Conservation (phyloP, 2,113 vertebrate genomes). For the Notechis scutatus region DNA sequence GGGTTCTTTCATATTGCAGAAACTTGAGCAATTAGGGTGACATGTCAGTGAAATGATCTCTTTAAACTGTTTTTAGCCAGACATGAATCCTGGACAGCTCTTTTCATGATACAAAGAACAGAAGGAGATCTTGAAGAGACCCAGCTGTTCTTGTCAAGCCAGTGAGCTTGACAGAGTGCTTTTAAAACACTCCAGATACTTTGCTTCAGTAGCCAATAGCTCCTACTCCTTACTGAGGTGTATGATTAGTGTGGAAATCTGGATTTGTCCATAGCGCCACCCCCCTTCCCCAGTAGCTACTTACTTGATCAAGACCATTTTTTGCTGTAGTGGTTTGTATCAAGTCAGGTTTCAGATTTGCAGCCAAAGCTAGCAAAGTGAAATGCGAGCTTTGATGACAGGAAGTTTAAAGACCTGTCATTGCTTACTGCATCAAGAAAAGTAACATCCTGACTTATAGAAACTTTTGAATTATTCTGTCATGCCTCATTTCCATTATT, state of each 20-base stretch:
- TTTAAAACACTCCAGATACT: conserved; percentile 22
- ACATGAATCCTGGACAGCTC: not conserved
- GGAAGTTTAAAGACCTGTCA: not conserved
- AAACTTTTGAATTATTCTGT: not conserved
- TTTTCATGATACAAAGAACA: not conserved
- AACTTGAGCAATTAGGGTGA: not conserved
- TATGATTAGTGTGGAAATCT: conserved; percentile 3
- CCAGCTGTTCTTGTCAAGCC: not conserved
- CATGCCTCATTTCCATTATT: not conserved
- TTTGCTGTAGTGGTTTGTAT: not conserved
- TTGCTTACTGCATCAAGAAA: not conserved
- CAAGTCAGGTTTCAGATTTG: not conserved
- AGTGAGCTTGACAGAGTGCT: not conserved
- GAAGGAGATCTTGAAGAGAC: not conserved
- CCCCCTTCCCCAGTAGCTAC: accelerated
- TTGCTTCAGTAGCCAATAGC: conserved; percentile 8
- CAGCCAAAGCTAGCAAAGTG: not conserved
- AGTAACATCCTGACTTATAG: not conserved
- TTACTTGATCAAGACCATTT: not conserved
- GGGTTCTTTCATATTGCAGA: not conserved
- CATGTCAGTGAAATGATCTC: not conserved
- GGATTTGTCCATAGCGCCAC: conserved; percentile 1
- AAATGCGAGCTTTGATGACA: not conserved
- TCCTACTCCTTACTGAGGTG: conserved; percentile 10
- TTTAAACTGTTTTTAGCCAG: not conserved